These are phyloP conservation scores for Vireo griseus DNA, from an alignment of 2,797 vertebrate species.

Conservation along the genomic window DNA sequence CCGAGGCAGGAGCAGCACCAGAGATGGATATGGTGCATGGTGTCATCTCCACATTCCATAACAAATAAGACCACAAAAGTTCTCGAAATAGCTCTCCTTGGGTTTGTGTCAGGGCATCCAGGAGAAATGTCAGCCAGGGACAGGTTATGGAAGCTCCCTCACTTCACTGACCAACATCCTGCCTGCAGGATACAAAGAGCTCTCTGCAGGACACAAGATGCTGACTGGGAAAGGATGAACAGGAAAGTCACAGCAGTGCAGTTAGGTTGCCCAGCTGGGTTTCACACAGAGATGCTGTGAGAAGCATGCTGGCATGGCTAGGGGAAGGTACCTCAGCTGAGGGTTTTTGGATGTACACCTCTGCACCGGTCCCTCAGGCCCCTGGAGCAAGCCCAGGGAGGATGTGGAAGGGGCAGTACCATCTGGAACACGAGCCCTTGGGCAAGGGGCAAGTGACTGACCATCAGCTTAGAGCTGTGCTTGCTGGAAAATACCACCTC, in stretches of 20 bases:
- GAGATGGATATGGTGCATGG: background rate
- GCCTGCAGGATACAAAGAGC: fast-evolving
- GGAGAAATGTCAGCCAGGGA: background rate
- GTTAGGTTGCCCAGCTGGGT: background rate
- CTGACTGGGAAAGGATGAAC: background rate
- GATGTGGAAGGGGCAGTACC: background rate
- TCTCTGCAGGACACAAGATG: background rate
- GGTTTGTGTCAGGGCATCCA: background rate
- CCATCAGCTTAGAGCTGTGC: background rate
- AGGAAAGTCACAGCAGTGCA: background rate
- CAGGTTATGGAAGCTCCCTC: background rate
- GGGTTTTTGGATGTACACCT: background rate
- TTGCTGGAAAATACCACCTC: background rate
- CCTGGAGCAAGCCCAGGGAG: background rate
- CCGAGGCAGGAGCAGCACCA: background rate
- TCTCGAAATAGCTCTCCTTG: background rate
- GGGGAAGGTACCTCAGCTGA: background rate
- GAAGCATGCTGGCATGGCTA: background rate
- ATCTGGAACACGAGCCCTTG: background rate
- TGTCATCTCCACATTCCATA: background rate
- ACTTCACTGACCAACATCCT: background rate
- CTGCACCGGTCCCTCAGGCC: background rate
- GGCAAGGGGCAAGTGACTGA: background rate
- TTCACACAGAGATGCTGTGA: background rate
- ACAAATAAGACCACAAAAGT: background rate